These are phyloP conservation scores for Astyanax mexicanus DNA, from an alignment of 2,797 vertebrate genomes.

Conservation along the genomic window DNA sequence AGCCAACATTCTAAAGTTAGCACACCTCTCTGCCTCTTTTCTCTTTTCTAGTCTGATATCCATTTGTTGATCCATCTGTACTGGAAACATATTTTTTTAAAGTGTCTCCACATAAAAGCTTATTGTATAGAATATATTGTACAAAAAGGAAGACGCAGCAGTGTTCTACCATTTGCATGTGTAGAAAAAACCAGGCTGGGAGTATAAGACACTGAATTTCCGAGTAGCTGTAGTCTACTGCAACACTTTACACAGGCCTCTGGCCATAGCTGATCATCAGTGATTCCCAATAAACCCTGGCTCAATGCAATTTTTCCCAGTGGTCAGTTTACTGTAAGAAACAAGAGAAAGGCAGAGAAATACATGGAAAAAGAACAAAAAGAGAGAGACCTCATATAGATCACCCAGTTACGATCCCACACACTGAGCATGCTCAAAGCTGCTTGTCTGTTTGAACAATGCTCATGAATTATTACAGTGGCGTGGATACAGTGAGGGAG, in stretches of 20 bases:
- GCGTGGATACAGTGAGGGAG: slow-evolving; percentile 1
- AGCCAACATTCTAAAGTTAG: no score
- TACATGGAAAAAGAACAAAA: no score
- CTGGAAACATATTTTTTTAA: no score
- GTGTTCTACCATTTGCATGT: no score
- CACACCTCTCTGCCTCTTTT: no score
- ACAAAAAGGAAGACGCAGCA: no score
- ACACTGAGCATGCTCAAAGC: slow-evolving; percentile 1
- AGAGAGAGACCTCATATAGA: neutral
- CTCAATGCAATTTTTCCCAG: neutral
- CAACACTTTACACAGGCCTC: neutral
- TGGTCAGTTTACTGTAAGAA: slow-evolving; percentile 1
- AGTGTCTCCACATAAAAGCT: no score
- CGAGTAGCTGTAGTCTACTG: neutral
- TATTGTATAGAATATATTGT: no score
- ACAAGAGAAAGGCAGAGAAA: neutral
- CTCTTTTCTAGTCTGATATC: no score
- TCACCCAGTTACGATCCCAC: neutral
- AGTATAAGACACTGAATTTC: no score
- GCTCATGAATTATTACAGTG: slow-evolving; percentile 15
- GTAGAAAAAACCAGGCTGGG: no score
- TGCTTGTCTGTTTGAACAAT: neutral
- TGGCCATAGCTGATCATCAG: neutral
- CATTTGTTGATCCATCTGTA: no score
- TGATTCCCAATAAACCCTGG: slow-evolving; percentile 26